phyloP scores from a whole-genome alignment of 2,113 vertebrate genomes.

The Pogonocichla stellata region DNA sequence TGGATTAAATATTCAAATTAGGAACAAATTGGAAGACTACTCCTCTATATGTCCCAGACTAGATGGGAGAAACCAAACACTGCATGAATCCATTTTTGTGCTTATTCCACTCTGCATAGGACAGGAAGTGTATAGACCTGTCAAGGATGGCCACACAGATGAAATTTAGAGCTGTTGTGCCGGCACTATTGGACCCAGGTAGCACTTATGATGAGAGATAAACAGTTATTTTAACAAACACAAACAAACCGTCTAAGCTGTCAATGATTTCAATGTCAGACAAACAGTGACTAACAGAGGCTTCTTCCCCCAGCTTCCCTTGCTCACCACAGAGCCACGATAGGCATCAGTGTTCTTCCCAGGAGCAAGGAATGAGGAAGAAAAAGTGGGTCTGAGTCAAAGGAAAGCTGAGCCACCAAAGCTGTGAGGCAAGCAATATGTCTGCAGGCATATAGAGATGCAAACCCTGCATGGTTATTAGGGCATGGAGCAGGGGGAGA shows the following conservation, averaged over 20 bases:
- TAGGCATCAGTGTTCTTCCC: background rate
- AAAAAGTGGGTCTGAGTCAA: background rate
- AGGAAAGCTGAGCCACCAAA: background rate
- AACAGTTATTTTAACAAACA: slow-evolving; percentile 32
- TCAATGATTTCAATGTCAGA: background rate
- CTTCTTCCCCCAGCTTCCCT: background rate
- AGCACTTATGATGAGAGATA: slow-evolving; percentile 21
- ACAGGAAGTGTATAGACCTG: background rate
- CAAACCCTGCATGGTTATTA: background rate
- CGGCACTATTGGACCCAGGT: background rate
- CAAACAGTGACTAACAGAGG: slow-evolving; percentile 13
- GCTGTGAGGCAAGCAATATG: background rate
- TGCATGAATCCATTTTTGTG: background rate
- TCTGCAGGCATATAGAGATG: background rate
- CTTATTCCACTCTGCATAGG: background rate
- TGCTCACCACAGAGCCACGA: background rate
- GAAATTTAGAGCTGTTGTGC: slow-evolving; percentile 1
- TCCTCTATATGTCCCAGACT: background rate
- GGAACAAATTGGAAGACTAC: background rate
- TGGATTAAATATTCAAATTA: background rate
- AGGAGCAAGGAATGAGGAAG: slow-evolving; percentile 14
- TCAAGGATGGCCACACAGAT: background rate
- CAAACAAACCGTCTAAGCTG: background rate
- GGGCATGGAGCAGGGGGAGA: background rate
- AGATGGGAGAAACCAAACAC: background rate